Evolutionary conservation across 2,113 vertebrate species (phyloP).

Genomic region (Mixornis gularis): DNA sequence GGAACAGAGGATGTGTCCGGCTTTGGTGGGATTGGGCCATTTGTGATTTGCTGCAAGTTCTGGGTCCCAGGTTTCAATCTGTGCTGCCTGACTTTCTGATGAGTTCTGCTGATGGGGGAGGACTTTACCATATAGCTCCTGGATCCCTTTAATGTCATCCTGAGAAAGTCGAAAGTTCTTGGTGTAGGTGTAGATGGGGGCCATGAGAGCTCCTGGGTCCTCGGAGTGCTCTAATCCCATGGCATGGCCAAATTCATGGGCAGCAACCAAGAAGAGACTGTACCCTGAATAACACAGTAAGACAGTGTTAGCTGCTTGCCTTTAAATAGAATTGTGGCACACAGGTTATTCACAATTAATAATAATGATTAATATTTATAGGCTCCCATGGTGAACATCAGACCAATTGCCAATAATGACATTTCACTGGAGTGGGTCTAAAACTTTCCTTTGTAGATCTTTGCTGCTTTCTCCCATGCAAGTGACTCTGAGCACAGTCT

Average conservation of each 20-base stretch:
- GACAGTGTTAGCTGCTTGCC: neutral
- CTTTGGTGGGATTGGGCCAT: neutral
- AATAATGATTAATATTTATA: neutral
- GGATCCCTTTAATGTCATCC: slow-evolving; percentile 91
- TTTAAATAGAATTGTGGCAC: neutral
- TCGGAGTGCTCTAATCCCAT: slow-evolving; percentile 95
- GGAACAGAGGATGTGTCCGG: neutral
- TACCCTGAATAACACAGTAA: slow-evolving; percentile 78
- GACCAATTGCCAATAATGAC: neutral
- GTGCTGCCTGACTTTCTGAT: neutral
- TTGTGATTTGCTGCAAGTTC: neutral
- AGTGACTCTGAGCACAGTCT: neutral
- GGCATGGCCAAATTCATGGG: slow-evolving; percentile 96
- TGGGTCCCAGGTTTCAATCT: neutral
- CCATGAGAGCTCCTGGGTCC: slow-evolving; percentile 93
- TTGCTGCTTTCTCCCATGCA: neutral
- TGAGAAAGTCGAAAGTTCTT: slow-evolving; percentile 91
- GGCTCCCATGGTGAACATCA: neutral
- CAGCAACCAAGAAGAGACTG: slow-evolving; percentile 95
- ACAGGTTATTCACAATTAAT: neutral
- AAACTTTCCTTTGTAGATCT: neutral
- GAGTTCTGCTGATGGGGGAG: neutral
- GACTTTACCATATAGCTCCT: slow-evolving; percentile 89
- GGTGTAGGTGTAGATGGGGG: slow-evolving; percentile 92
- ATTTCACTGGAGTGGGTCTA: neutral